Evolutionary conservation across 1,140 invertebrate species (phyloP), one percentile per base, ranked within the genome.

Genomic region (Goniozus legneri): DNA sequence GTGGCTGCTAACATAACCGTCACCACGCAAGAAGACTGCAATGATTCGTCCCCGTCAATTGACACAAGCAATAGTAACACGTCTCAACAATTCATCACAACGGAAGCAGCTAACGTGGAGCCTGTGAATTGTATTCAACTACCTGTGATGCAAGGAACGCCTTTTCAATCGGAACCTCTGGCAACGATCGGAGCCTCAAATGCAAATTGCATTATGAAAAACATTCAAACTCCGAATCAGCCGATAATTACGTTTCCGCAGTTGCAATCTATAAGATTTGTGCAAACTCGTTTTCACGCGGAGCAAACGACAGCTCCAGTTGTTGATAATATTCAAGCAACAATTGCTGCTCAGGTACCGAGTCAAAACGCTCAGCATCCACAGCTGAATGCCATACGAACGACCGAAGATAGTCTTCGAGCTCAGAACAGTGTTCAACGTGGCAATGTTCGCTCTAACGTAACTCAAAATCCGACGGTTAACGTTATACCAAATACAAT

Each of bases 251-350:
- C 68, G 1, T 72, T 76, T 46, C 72, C 73, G 3, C 71, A 69
- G 32, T 44, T 75, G 8, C 73, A 75, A 32, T 72, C 72, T 0
- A 74, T 76, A 21, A 62, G 71, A 36, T 74, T 75, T 41, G 66
- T 76, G 14, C 74, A 75, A 38, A 71, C 71, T n/a, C 70, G 60
- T 24, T 75, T 75, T 50, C 67, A 73, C 37, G 56, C 68, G n/a
- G 68, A 69, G 2, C 70, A 69, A 18, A 59, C 54, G 2, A 46
- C 54, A 4, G 40, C 53, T 7, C 55, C 59, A 3, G 40, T 53
- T 3, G 35, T 67, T 22, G 52, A 7, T 6, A 60, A 50, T 44
- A 58, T 42, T n/a, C 27, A 61, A 4, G 52, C 58, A 21, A 43
- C 67, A 0, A 57, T 66, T 20, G 43, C 68, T 6, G 42, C 57